A percentile compares a stretch with the other conserved stretches of the same genome.
Evolutionary conservation across 2,797 vertebrate species (phyloP).

Genomic region (Gymnopithys bicolor): DNA sequence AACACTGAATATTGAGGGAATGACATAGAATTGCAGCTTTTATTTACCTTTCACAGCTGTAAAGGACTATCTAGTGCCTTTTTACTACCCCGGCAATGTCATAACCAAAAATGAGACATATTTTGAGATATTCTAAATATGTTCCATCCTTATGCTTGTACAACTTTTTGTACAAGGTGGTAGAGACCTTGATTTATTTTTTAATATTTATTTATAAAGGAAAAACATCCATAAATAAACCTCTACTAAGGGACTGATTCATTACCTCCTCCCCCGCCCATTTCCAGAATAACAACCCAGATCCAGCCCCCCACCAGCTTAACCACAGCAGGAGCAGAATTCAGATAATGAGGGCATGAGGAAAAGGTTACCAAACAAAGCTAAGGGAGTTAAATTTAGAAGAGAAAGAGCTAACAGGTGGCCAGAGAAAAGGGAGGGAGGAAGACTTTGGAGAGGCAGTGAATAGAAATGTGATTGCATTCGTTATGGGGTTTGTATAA

Average conservation of each 20-base stretch:
- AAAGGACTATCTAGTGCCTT: background rate
- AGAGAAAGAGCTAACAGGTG: slow-evolving; percentile 66
- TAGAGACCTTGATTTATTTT: slow-evolving; percentile 2
- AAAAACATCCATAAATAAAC: slow-evolving; percentile 46
- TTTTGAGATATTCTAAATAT: background rate
- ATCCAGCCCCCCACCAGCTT: slow-evolving; percentile 29
- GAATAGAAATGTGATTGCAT: slow-evolving; percentile 56
- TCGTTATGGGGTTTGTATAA: slow-evolving; percentile 8
- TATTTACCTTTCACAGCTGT: background rate
- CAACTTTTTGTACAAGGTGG: background rate
- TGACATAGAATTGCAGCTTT: background rate
- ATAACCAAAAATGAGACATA: background rate
- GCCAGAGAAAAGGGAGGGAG: slow-evolving; percentile 45
- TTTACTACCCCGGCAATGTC: background rate
- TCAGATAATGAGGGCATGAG: slow-evolving; percentile 48
- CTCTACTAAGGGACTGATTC: slow-evolving; percentile 29
- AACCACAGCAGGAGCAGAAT: slow-evolving; percentile 56
- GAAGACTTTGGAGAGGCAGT: slow-evolving; percentile 43
- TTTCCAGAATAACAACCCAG: slow-evolving; percentile 52
- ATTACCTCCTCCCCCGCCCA: background rate
- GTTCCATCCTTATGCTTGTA: background rate
- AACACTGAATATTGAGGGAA: background rate
- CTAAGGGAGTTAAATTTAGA: slow-evolving; percentile 64
- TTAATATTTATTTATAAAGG: background rate
- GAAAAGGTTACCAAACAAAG: slow-evolving; percentile 57